phyloP scores from a whole-genome alignment of 1,140 invertebrate genomes.

The Harpegnathos saltator region DNA sequence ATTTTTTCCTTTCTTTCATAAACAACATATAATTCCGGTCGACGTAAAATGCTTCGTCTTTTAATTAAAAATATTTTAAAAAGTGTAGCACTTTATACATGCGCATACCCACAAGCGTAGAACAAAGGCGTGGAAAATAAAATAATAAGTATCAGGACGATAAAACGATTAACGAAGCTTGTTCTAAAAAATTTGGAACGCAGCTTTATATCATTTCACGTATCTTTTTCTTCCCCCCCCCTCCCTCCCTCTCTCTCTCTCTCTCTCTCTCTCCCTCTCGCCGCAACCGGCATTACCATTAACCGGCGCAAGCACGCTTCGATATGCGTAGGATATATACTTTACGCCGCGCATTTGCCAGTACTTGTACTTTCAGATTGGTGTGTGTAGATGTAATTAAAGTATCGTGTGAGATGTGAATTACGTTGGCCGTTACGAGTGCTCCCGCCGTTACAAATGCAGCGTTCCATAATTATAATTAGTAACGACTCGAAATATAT shows the following conservation, averaged over 20 bases:
- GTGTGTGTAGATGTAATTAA: constrained; percentile 10
- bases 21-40: neutral
- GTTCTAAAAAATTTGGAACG: neutral
- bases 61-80: too few species aligned
- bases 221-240: too few species aligned
- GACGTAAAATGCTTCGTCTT: too few species aligned
- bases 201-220: neutral
- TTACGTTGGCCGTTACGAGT: constrained; percentile 27
- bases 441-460: constrained; percentile 23
- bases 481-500: neutral
- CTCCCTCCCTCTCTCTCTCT: too few species aligned
- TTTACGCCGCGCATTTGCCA: neutral
- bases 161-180: neutral
- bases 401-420: constrained; percentile 29
- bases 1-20: neutral
- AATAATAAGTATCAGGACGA: neutral
- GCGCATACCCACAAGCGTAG: neutral
- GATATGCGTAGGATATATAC: neutral
- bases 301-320: neutral
- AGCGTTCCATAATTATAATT: constrained; percentile 19
- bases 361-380: constrained; percentile 17
- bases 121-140: neutral
- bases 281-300: constrained; percentile 24
- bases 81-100: too few species aligned
- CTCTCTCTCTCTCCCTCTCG: neutral